A percentile compares a stretch with the other conserved stretches of the same genome.
These are phyloP conservation scores for Aphelinus certus DNA, from an alignment of 1,140 invertebrate species.

Conservation along the genomic window DNA sequence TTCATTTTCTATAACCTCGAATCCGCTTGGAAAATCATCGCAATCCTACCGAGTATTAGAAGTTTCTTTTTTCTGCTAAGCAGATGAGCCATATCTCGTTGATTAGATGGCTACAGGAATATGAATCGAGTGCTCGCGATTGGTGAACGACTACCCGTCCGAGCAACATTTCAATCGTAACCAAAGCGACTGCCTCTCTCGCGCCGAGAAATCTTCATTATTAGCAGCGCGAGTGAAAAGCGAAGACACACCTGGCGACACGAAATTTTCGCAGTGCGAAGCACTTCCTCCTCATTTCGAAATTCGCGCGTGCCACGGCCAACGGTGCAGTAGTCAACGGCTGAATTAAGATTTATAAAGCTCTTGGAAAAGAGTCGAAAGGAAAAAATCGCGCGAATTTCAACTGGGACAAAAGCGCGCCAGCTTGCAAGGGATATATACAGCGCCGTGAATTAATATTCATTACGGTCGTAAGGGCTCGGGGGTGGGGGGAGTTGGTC, in stretches of 20 bases:
- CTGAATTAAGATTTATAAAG: slow-evolving; percentile 1
- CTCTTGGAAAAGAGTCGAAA: neutral
- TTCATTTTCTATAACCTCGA: too few species aligned
- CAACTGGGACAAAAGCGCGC: neutral
- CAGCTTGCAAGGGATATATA: too few species aligned
- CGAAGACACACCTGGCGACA: neutral
- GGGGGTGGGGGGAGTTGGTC: too few species aligned
- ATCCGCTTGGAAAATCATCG: too few species aligned
- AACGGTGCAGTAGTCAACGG: neutral
- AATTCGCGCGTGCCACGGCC: neutral
- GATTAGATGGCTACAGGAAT: too few species aligned
- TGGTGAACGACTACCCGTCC: too few species aligned
- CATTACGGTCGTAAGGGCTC: slow-evolving; percentile 50
- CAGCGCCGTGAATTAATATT: slow-evolving; percentile 55
- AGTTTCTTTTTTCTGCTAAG: too few species aligned
- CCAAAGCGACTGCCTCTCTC: too few species aligned
- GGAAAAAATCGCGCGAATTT: neutral
- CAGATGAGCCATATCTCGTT: too few species aligned
- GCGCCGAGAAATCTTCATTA: neutral
- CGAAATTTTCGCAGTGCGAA: neutral
- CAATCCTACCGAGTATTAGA: too few species aligned
- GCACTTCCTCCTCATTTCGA: slow-evolving; percentile 5
- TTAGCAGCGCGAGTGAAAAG: neutral
- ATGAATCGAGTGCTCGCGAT: too few species aligned
- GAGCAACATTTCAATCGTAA: too few species aligned